A percentile compares a stretch with the other conserved stretches of the same genome.
Conservation (phyloP, 2,113 vertebrate genomes). For the Motacilla alba region DNA sequence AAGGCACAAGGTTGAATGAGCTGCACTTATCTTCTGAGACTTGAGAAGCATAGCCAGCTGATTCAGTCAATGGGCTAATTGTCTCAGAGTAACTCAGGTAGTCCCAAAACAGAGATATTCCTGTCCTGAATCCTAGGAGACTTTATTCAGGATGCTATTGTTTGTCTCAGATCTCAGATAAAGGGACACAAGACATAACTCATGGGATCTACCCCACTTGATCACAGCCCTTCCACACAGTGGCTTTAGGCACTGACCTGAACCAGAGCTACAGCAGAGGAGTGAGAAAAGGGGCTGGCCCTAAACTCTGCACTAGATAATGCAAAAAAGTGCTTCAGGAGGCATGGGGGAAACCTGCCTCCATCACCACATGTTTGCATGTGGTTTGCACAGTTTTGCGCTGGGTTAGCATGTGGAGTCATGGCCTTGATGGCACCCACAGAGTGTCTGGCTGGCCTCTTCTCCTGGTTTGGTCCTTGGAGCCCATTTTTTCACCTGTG, state of each 20-base stretch:
- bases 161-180: not conserved
- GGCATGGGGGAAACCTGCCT: not conserved
- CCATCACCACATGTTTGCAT: accelerated
- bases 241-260: not conserved
- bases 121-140: not conserved
- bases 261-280: not conserved
- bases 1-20: not conserved
- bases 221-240: not conserved
- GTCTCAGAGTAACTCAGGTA: not conserved
- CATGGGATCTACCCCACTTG: accelerated
- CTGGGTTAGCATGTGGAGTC: not conserved
- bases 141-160: not conserved
- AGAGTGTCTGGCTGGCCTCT: not conserved
- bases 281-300: not conserved
- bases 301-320: not conserved
- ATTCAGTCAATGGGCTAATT: not conserved
- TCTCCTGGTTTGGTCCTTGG: not conserved
- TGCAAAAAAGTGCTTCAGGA: not conserved
- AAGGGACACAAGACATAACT: not conserved
- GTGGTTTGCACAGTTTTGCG: not conserved
- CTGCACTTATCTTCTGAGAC: not conserved
- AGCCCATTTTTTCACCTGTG: not conserved
- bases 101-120: not conserved
- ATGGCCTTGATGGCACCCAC: not conserved
- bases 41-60: not conserved